Evolutionary conservation across 1,140 invertebrate species (phyloP), one percentile per base, ranked within the genome.

Genomic region (Bombus consobrinus): DNA sequence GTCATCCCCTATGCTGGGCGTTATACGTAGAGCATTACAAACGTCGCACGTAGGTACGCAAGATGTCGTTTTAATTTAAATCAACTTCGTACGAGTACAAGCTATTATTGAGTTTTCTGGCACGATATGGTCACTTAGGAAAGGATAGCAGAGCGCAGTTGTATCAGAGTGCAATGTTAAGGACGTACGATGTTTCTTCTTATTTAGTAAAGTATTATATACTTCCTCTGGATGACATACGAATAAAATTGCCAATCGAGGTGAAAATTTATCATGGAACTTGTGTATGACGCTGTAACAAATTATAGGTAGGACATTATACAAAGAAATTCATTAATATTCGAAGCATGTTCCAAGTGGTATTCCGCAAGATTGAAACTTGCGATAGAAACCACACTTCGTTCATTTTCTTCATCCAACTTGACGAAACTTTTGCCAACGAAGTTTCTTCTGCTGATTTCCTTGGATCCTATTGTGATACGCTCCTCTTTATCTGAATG

Each of bases 361-460:
- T 84, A 62, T 79, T 73, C 82, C 62, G 57, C 69, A 25, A 79
- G 71, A 39, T 37, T 79, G 82, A 72, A 79, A 87, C 74, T 84
- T 39, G 68, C 57, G 57, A 87, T 83, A 73, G 85, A 78, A 87
- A 84, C 75, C 76, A 68, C 43, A 37, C n/a, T 82, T 76, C 64
- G 72, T 83, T 76, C 72, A 62, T 86, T 62, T 82, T 83, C 69
- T 87, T 83, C 57, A 34, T 78, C 71, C n/a, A 87, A 87, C 77
- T 81, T 85, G 71, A 75, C 83, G 62, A 75, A 87, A 87, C 83
- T 85, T 76, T 66, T 2, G 41, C 59, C 62, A 69, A 76, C 74
- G 47, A 87, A 87, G 83, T 87, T 87, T 85, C 86, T 64, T 47
- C 77, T 28, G 25, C 72, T 87, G 62, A 81, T 87, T 87, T 85